phyloP scores from a whole-genome alignment of 2,888 invertebrate genomes.

The Sclerodermus sp. region DNA sequence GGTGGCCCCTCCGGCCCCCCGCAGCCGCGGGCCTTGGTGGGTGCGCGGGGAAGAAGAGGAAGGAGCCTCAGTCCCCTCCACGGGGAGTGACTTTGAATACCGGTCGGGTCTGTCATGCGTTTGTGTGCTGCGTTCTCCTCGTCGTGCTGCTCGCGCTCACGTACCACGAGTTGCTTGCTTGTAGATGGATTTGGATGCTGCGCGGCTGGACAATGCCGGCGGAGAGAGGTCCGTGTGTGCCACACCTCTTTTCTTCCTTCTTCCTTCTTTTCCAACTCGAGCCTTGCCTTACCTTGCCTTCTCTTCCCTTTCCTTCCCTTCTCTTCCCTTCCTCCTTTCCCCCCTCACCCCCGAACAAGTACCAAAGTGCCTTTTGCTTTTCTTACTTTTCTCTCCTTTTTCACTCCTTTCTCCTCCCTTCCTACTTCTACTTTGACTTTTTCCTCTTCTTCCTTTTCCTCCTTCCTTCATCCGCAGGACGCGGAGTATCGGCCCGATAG shows the following conservation, averaged over 20 bases:
- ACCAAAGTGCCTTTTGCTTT: too few species aligned
- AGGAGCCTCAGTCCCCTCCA: slow-evolving; percentile 7
- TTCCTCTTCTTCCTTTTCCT: slow-evolving; percentile 1
- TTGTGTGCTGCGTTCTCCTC: neutral
- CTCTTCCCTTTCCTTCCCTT: too few species aligned
- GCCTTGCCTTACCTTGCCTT: slow-evolving; percentile 20
- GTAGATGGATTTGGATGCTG: slow-evolving; percentile 48
- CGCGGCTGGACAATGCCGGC: slow-evolving; percentile 38
- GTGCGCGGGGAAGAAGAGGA: too few species aligned
- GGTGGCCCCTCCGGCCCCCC: slow-evolving; percentile 8
- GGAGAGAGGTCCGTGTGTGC: slow-evolving; percentile 39
- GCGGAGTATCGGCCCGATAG: slow-evolving; percentile 23
- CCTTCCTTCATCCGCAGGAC: neutral
- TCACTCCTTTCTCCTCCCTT: slow-evolving; percentile 13
- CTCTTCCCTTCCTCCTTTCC: neutral
- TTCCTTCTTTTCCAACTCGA: slow-evolving; percentile 39
- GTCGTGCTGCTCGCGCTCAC: neutral
- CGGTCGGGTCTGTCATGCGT: slow-evolving; percentile 30
- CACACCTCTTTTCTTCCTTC: slow-evolving; percentile 53
- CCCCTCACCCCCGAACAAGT: too few species aligned
- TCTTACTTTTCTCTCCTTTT: slow-evolving; percentile 4
- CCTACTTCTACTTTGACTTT: neutral
- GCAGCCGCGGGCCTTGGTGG: neutral
- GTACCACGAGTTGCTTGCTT: slow-evolving; percentile 22
- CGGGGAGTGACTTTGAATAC: slow-evolving; percentile 45